Evolutionary conservation across 2,113 vertebrate genomes (phyloP).

Genomic region (Emydocephalus ijimae): DNA sequence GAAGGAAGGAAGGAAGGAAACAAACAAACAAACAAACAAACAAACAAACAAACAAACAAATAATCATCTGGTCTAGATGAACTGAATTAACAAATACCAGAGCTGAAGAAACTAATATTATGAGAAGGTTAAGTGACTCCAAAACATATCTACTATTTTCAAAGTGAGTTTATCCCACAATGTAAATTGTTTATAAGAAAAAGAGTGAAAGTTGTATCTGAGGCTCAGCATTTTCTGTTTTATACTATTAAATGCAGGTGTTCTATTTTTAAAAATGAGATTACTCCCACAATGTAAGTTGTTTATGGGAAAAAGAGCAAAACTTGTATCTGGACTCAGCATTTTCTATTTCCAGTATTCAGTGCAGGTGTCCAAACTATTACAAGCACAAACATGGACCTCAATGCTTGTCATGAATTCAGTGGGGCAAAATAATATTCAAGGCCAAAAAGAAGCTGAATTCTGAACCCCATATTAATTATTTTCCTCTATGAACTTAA

Average conservation of each 20-base stretch:
- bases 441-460: neutral
- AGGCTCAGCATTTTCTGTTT: neutral
- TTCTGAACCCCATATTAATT: neutral
- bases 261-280: neutral
- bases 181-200: neutral
- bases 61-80: neutral
- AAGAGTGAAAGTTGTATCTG: neutral
- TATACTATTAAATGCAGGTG: neutral
- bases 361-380: neutral
- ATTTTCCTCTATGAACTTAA: neutral
- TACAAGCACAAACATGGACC: neutral
- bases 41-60: neutral
- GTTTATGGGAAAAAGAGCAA: neutral
- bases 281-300: neutral
- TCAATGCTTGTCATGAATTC: neutral
- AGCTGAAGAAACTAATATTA: neutral
- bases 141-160: neutral
- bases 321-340: neutral
- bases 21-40: neutral
- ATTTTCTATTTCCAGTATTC: neutral
- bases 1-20: neutral
- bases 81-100: neutral
- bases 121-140: neutral
- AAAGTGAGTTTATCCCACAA: neutral
- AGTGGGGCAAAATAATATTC: neutral